phyloP scores from a whole-genome alignment of 2,797 vertebrate genomes.

The Poecilia picta region DNA sequence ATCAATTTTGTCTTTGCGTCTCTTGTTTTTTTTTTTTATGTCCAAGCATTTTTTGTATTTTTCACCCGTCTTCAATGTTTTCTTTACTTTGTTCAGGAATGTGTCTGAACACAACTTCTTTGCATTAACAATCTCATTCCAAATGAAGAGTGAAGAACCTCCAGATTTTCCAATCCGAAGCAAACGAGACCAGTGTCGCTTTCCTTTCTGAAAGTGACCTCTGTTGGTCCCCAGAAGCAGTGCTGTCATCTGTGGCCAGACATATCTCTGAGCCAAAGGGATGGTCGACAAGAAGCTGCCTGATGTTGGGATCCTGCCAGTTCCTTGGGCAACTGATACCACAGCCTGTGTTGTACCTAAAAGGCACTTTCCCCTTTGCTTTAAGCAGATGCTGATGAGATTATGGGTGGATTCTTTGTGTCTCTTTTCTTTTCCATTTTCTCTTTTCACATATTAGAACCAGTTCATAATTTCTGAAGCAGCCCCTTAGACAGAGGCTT shows the following conservation, averaged over 20 bases:
- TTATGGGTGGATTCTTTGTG: neutral
- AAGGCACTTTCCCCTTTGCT: neutral
- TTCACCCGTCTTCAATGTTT: neutral
- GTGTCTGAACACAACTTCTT: neutral
- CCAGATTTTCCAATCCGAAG: neutral
- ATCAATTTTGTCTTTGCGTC: neutral
- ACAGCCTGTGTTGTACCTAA: neutral
- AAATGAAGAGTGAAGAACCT: neutral
- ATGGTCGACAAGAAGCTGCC: neutral
- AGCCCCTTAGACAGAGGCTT: neutral
- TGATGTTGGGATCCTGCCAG: neutral
- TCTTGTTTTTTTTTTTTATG: neutral
- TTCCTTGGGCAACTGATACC: neutral
- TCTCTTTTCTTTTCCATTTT: neutral
- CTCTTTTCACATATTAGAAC: neutral
- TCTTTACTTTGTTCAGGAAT: neutral
- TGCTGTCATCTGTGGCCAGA: neutral
- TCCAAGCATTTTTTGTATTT: neutral
- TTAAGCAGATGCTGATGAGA: neutral
- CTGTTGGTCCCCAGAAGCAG: neutral
- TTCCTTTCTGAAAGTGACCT: neutral
- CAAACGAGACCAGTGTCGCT: neutral
- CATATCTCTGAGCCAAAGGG: neutral
- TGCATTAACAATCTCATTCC: neutral
- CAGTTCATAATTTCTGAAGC: neutral